Percentiles rank a stretch among this genome's conserved stretches.
phyloP scores from a whole-genome alignment of 2,113 vertebrate species.

The Cottus gobio region DNA sequence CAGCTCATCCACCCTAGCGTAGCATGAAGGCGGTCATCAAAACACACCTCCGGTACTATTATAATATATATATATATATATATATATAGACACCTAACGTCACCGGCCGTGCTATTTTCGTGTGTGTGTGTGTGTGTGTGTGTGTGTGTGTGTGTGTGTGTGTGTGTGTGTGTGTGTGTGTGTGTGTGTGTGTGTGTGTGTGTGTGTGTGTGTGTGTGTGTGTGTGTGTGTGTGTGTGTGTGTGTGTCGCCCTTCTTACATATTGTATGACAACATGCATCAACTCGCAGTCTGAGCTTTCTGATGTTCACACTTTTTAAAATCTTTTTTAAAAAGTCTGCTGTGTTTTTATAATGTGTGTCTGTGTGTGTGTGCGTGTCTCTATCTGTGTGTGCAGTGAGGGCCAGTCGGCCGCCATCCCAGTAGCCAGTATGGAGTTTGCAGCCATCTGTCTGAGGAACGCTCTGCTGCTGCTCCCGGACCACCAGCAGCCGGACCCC shows the following conservation, averaged over 20 bases:
- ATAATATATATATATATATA: too few species aligned
- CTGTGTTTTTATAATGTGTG: too few species aligned
- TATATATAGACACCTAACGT: too few species aligned
- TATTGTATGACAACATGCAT: too few species aligned
- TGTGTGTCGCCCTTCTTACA: too few species aligned
- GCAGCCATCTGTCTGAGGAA: constrained; percentile 98
- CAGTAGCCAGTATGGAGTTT: constrained; percentile 99
- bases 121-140: too few species aligned
- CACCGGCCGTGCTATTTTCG: too few species aligned
- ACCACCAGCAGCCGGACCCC: constrained; percentile 87
- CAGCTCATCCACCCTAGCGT: background rate
- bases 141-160: background rate
- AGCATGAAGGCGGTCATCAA: background rate
- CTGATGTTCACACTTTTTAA: too few species aligned
- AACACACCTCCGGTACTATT: background rate
- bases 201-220: background rate
- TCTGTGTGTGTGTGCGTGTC: background rate
- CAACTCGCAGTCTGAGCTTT: too few species aligned
- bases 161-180: background rate
- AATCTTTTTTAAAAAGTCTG: too few species aligned
- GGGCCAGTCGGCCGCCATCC: constrained; percentile 97
- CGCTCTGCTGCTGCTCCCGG: constrained; percentile 92
- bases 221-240: constrained; percentile 14
- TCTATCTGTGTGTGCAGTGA: constrained; percentile 82
- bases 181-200: constrained; percentile 13